These are phyloP conservation scores for Mustelus asterias DNA, from an alignment of 2,113 vertebrate genomes.

Conservation along the genomic window DNA sequence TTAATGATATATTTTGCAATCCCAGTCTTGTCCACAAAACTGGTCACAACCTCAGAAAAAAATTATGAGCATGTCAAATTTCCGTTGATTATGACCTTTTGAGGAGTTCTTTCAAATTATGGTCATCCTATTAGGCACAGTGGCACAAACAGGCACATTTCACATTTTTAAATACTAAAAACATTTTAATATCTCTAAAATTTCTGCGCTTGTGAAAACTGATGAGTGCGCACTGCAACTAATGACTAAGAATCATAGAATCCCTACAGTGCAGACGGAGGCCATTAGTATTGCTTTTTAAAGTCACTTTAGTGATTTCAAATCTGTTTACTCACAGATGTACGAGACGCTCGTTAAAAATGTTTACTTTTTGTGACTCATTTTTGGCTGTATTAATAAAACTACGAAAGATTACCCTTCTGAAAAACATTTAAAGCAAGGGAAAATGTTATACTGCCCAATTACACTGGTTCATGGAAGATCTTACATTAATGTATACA, in stretches of 20 bases:
- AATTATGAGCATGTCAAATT: not conserved
- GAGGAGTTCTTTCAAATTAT: not conserved
- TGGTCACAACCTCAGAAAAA: not conserved
- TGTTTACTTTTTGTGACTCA: too few relatives aligned
- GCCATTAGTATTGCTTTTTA: not conserved
- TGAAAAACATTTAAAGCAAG: too few relatives aligned
- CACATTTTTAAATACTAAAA: not conserved
- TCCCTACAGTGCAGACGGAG: too few relatives aligned
- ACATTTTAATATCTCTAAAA: not conserved
- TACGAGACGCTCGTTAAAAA: not conserved
- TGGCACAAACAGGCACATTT: too few relatives aligned
- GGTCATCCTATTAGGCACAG: not conserved
- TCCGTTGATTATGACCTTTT: not conserved
- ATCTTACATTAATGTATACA: too few relatives aligned
- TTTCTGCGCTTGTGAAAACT: not conserved
- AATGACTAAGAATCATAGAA: not conserved
- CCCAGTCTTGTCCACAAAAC: not conserved
- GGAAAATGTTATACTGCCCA: too few relatives aligned
- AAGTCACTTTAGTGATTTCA: not conserved
- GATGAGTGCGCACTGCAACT: not conserved
- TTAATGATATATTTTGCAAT: not conserved
- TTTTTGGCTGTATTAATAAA: too few relatives aligned
- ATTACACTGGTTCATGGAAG: too few relatives aligned
- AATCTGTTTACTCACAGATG: not conserved
- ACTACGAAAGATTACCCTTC: too few relatives aligned